Evolutionary conservation across 2,888 invertebrate species (phyloP).

Genomic region (Cosmia trapezina): DNA sequence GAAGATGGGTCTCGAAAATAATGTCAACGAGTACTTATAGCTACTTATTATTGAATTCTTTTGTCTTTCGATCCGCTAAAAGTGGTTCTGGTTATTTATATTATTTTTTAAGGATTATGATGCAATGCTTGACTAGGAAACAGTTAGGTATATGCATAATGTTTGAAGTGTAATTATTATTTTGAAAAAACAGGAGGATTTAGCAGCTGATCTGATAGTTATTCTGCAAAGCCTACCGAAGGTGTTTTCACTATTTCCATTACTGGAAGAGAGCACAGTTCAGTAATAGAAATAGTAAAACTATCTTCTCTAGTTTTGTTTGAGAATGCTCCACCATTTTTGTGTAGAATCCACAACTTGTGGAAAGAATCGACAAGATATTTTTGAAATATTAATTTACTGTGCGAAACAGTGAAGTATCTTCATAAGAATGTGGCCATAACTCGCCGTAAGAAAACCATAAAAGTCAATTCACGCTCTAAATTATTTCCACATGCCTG

Average conservation of each 20-base stretch:
- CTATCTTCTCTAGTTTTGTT: background rate
- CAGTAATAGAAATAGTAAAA: background rate
- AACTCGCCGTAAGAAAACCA: conserved; percentile 21
- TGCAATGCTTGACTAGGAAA: background rate
- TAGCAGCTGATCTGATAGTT: background rate
- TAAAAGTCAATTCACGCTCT: conserved; percentile 31
- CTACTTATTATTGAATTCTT: background rate
- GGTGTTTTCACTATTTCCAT: background rate
- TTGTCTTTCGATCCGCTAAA: background rate
- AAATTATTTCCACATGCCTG: conserved; percentile 31
- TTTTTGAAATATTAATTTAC: background rate
- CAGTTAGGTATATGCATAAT: background rate
- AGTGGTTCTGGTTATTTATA: background rate
- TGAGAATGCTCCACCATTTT: background rate
- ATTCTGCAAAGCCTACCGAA: background rate
- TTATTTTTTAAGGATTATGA: background rate
- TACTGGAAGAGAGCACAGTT: background rate
- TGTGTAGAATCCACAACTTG: background rate
- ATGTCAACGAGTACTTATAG: background rate
- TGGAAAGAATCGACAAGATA: background rate
- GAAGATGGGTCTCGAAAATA: background rate
- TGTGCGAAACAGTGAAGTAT: background rate
- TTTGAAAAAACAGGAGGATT: background rate
- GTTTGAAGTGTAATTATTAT: background rate
- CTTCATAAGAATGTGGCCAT: background rate